phyloP scores from a whole-genome alignment of 2,113 vertebrate species.

The Platanista minor region DNA sequence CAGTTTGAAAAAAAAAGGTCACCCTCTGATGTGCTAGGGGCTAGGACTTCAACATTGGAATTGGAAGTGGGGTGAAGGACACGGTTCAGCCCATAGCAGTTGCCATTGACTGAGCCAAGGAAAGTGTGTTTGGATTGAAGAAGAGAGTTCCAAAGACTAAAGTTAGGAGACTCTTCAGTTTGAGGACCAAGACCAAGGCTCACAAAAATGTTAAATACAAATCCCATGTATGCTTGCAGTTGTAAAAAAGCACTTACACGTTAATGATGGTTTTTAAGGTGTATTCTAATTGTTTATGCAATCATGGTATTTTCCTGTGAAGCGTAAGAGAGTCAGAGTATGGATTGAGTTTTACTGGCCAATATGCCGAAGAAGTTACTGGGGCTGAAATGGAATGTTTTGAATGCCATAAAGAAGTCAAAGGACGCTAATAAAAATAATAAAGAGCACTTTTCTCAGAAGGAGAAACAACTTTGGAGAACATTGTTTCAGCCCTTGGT shows the following conservation, averaged over 20 bases:
- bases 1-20: neutral
- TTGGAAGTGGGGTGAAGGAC: neutral
- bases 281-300: neutral
- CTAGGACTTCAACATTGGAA: neutral
- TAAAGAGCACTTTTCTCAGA: slow-evolving; percentile 55
- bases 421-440: slow-evolving; percentile 64
- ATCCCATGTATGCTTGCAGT: neutral
- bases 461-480: slow-evolving; percentile 51
- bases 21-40: neutral
- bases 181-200: neutral
- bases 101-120: neutral
- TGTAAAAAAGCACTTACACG: neutral
- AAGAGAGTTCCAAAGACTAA: neutral
- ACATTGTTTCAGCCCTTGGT: slow-evolving; percentile 37
- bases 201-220: neutral
- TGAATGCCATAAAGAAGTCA: slow-evolving; percentile 72
- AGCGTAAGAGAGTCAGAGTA: neutral
- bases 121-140: neutral
- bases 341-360: neutral
- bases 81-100: neutral
- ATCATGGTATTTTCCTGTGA: neutral
- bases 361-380: slow-evolving; percentile 39
- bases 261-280: neutral
- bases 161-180: neutral
- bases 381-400: slow-evolving; percentile 69